Evolutionary conservation across 2,113 vertebrate genomes (phyloP), one percentile per base, ranked within the genome.

Genomic region (Heloderma charlesbogerti): DNA sequence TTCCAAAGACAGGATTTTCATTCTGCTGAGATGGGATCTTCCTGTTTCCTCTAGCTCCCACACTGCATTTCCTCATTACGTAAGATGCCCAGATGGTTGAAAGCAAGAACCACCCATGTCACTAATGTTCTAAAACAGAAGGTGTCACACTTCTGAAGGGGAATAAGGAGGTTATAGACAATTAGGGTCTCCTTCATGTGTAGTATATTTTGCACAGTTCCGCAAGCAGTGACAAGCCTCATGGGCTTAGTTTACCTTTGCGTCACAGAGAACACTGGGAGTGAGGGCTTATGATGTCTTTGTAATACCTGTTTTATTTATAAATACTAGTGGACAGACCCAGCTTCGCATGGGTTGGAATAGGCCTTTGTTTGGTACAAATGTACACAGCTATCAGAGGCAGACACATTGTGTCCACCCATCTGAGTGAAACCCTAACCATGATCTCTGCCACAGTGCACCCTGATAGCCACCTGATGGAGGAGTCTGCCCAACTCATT

Each of bases 11-110:
- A 5, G 83, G 67, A 63, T 92, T 94, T 95, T 92, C 91, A 51
- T 91, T 1, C 71, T 87, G 69, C 89, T 72, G 74, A 40, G 89
- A 90, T 72, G 91, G 78, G 87, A 89, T 90, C 90, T 95, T 96
- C 94, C 94, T 95, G 93, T 96, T 96, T 95, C 92, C 90, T 92
- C 88, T 89, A 88, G 88, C 74, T 93, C 90, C 89, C 86, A 91
- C 63, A 91, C n/a, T 83, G 40, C 15, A 18, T 45, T 94, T 89
- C 92, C 92, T 95, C 90, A 95, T 92, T 90, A 90, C 93, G 34
- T 43, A 93, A 95, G 79, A 95, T 89, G 91, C 92, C 89, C 93
- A 93, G 93, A 92, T 94, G 93, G 88, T 78, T 92, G 87, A 89
- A 89, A 79, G 48, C 79, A 92, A 91, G 86, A 88, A 88, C 74